phyloP scores from a whole-genome alignment of 2,113 vertebrate species.

The Pavo muticus region DNA sequence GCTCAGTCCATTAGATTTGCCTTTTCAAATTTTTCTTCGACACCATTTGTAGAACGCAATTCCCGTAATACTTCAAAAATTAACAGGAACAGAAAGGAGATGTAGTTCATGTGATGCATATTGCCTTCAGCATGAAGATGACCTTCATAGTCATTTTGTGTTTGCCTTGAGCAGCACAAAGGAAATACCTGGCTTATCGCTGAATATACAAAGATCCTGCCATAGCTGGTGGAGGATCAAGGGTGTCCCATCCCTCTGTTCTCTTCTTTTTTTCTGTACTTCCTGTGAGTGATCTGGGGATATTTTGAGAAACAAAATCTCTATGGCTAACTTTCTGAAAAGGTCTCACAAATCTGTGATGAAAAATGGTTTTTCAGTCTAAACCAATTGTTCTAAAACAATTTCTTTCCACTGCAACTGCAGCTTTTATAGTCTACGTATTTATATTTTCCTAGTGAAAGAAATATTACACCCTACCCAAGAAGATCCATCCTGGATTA shows the following conservation, averaged over 20 bases:
- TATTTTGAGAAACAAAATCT: not conserved
- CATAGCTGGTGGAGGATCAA: not conserved
- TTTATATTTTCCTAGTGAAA: slow-evolving; percentile 75
- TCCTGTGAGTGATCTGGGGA: not conserved
- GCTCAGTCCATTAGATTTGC: not conserved
- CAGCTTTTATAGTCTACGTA: not conserved
- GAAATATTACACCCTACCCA: slow-evolving; percentile 58
- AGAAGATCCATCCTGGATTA: slow-evolving; percentile 69
- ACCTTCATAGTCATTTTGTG: not conserved
- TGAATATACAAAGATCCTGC: not conserved
- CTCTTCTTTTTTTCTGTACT: not conserved
- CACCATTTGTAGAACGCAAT: not conserved
- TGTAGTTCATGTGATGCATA: accelerated
- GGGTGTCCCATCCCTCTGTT: not conserved
- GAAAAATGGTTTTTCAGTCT: not conserved
- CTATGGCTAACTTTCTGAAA: not conserved
- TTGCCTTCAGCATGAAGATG: not conserved
- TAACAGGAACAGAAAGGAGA: not conserved
- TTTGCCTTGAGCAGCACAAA: not conserved
- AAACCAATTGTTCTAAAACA: not conserved
- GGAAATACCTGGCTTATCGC: not conserved
- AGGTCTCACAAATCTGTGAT: not conserved
- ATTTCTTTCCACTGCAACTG: not conserved
- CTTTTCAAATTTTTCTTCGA: not conserved
- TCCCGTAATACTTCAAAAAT: not conserved